These are phyloP conservation scores for Phenganax marumi DNA, from an alignment of 92 coral and sea anemone species.

Conservation along the genomic window DNA sequence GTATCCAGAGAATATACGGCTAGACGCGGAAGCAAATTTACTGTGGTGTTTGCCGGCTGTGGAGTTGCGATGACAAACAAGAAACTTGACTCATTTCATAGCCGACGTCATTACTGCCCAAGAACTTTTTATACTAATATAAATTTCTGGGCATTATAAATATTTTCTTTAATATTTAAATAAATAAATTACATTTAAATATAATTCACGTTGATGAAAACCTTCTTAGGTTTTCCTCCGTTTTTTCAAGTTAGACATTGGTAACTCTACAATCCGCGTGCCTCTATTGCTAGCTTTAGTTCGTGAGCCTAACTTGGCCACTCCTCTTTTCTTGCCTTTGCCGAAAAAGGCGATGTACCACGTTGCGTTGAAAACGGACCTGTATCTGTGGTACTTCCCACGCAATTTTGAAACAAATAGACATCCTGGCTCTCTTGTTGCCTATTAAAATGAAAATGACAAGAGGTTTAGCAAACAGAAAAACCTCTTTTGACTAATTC, in stretches of 20 bases:
- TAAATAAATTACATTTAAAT: constrained; percentile 37
- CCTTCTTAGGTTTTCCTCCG: background rate
- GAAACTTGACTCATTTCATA: background rate
- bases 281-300: background rate
- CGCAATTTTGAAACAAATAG: background rate
- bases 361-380: background rate
- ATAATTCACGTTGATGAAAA: constrained; percentile 1
- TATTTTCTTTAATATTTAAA: constrained; percentile 6
- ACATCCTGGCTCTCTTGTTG: background rate
- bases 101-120: no score
- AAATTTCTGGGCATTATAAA: constrained; percentile 3
- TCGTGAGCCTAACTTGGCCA: constrained; percentile 1
- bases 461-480: no score
- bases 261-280: background rate
- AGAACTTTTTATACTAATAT: no score
- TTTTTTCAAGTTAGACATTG: background rate
- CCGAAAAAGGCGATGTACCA: constrained; percentile 15
- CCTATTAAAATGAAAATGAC: background rate
- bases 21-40: no score
- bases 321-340: background rate
- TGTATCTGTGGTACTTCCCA: background rate
- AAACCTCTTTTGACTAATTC: no score
- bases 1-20: no score
- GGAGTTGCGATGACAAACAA: background rate
- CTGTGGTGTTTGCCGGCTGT: no score